These are phyloP conservation scores for Caenorhabditis imperialis DNA, from an alignment of 2,888 invertebrate genomes.

Conservation along the genomic window DNA sequence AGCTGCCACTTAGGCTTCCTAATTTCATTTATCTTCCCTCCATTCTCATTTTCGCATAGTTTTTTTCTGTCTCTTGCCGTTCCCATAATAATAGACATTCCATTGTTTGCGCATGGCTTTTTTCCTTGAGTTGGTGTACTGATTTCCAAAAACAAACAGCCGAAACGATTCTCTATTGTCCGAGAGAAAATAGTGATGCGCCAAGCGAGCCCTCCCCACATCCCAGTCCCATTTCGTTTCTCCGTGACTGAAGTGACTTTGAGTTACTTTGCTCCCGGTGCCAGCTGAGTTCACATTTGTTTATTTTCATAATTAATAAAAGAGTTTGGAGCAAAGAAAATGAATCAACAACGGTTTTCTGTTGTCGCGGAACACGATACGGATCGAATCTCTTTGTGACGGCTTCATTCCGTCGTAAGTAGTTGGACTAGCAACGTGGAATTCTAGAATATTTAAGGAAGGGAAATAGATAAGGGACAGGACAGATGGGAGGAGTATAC, in stretches of 20 bases:
- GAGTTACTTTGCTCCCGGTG: slow-evolving; percentile 23
- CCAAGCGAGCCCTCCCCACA: neutral
- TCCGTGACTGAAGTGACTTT: slow-evolving; percentile 28
- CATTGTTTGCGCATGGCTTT: slow-evolving; percentile 47
- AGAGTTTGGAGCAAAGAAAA: slow-evolving; percentile 24
- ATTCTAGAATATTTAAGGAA: slow-evolving; percentile 8
- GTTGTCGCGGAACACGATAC: slow-evolving; percentile 24
- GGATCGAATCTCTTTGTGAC: slow-evolving; percentile 39
- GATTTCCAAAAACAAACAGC: too few relatives aligned
- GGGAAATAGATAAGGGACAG: slow-evolving; percentile 10
- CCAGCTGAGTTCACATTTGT: slow-evolving; percentile 1
- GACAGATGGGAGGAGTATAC: slow-evolving; percentile 32
- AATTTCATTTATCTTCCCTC: slow-evolving; percentile 4
- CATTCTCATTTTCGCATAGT: slow-evolving; percentile 21
- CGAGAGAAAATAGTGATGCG: slow-evolving; percentile 48
- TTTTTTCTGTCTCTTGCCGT: slow-evolving; percentile 17
- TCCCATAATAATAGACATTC: slow-evolving; percentile 33
- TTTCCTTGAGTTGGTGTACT: slow-evolving; percentile 22
- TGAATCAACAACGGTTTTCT: slow-evolving; percentile 32
- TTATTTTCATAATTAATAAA: slow-evolving; percentile 40
- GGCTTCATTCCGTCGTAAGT: slow-evolving; percentile 18
- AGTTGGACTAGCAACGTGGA: slow-evolving; percentile 53
- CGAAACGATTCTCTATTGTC: slow-evolving; percentile 32
- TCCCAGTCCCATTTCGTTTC: slow-evolving; percentile 7
- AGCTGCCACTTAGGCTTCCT: neutral